phyloP scores from a whole-genome alignment of 1,140 invertebrate genomes.

The Cotesia typhae region DNA sequence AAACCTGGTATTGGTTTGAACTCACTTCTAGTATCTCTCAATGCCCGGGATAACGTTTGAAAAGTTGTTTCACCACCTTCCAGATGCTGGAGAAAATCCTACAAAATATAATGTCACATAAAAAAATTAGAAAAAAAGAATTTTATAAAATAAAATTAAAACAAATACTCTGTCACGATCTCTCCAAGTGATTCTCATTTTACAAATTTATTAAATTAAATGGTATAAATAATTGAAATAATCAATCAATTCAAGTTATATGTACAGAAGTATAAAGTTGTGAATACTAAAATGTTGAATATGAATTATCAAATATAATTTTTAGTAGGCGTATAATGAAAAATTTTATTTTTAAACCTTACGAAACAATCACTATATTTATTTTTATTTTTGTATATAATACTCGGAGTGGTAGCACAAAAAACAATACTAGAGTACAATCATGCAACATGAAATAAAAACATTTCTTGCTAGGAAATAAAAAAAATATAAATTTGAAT shows the following conservation, averaged over 20 bases:
- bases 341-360: constrained; percentile 14
- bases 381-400: not conserved
- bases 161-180: constrained; percentile 49
- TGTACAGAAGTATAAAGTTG: too few relatives aligned
- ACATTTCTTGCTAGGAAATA: not conserved
- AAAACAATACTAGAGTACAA: not conserved
- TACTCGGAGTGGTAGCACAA: not conserved
- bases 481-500: not conserved
- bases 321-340: constrained; percentile 1
- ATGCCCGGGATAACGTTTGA: constrained; percentile 54
- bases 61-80: constrained; percentile 60
- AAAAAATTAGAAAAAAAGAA: constrained; percentile 26
- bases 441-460: not conserved
- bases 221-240: too few relatives aligned
- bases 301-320: not conserved
- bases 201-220: not conserved
- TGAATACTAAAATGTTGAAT: too few relatives aligned
- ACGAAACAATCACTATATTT: constrained; percentile 8
- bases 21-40: constrained; percentile 61
- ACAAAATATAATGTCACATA: constrained; percentile 19
- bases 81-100: constrained; percentile 49
- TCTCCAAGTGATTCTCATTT: constrained; percentile 50
- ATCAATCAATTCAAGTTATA: too few relatives aligned
- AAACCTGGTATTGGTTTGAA: constrained; percentile 64
- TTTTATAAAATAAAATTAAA: constrained; percentile 13